Evolutionary conservation across 2,113 vertebrate species (phyloP).

Genomic region (Globicephala melas): DNA sequence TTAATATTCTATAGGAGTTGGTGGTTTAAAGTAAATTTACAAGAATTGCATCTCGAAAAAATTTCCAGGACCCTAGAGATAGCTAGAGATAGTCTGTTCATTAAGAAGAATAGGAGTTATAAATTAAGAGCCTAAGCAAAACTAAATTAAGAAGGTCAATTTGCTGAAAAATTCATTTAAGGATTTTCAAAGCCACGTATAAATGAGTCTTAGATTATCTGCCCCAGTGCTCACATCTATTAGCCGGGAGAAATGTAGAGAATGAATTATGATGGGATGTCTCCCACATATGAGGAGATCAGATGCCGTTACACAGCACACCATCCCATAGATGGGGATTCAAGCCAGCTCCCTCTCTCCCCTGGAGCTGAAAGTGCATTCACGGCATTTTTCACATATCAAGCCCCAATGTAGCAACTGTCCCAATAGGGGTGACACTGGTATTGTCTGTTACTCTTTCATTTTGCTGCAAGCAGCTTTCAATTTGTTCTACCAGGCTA

Average conservation of each 20-base stretch:
- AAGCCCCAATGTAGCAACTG: background rate
- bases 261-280: background rate
- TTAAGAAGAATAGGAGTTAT: background rate
- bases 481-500: background rate
- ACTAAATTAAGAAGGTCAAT: conserved; percentile 51
- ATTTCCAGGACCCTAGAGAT: background rate
- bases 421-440: background rate
- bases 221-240: conserved; percentile 39
- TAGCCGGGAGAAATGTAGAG: background rate
- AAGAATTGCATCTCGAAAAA: background rate
- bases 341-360: background rate
- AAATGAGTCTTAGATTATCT: conserved; percentile 49
- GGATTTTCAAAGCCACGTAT: conserved; percentile 45
- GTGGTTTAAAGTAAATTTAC: background rate
- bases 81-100: background rate
- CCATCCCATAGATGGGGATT: accelerated
- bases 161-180: conserved; percentile 52
- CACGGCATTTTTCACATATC: background rate
- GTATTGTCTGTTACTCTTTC: background rate
- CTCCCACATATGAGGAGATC: background rate
- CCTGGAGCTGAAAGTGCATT: background rate
- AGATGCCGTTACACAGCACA: background rate
- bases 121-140: conserved; percentile 45
- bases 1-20: background rate
- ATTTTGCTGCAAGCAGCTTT: background rate